These are phyloP conservation scores for Chelonia mydas DNA, from an alignment of 2,797 vertebrate species.

Conservation along the genomic window DNA sequence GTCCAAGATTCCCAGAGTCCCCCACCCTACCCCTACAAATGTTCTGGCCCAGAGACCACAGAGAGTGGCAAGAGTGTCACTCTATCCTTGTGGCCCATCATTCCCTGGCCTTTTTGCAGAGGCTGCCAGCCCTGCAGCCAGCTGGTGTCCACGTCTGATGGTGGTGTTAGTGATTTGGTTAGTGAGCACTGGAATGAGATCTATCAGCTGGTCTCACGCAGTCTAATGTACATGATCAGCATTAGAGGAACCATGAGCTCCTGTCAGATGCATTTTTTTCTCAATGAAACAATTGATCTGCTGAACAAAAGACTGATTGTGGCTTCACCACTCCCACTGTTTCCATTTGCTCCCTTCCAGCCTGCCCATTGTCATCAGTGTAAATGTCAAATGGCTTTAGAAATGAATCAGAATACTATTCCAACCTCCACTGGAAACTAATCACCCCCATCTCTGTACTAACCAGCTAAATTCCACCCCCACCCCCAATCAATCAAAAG, in stretches of 20 bases:
- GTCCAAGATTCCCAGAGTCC: not conserved
- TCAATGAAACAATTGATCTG: conserved; percentile 4
- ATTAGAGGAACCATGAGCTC: conserved; percentile 12
- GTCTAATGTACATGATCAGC: conserved; percentile 30
- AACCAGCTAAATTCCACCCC: not conserved
- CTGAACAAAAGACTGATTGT: not conserved
- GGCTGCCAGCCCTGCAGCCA: not conserved
- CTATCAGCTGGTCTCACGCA: not conserved
- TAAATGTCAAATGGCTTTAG: conserved; percentile 64
- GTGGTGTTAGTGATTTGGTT: not conserved
- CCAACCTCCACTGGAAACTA: not conserved
- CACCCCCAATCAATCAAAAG: not conserved
- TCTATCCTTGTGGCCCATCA: not conserved
- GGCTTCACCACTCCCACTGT: conserved; percentile 1
- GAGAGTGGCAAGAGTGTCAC: not conserved
- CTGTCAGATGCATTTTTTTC: not conserved
- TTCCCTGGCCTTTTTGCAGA: not conserved
- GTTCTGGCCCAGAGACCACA: not conserved
- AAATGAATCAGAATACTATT: conserved; percentile 62
- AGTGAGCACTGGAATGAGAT: not conserved
- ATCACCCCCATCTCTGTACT: not conserved
- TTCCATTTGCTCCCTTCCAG: not conserved
- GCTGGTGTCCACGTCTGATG: not conserved
- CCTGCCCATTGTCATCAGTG: conserved; percentile 20
- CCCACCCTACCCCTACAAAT: not conserved